Base-by-base conservation (phyloP, 2,888 invertebrate genomes). In the Eupithecia exiguata region DNA sequence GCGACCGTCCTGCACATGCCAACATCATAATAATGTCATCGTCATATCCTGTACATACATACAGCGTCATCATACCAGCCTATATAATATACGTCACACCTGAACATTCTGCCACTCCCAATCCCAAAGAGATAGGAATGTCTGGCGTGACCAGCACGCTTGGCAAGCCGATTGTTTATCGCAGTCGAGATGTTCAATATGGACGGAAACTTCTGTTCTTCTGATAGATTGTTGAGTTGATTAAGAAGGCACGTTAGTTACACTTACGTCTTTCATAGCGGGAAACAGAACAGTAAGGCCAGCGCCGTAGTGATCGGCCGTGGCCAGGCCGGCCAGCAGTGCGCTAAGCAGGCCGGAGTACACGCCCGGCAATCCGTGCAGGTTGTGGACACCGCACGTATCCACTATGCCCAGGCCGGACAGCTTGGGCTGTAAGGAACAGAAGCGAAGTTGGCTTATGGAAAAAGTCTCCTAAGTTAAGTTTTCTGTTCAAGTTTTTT, bases 321-420 rank as follows among this genome's bases (percentile, higher is more conserved):
- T 18, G 30, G 62, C 62, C 30, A 62, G 16, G 9, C 9, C 35
- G 9, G 62, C 62, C 35, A 62, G 35, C 62, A 62, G 62, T 7
- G 38, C 65, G 35, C 35, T 36, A 1, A 66, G 40, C 40, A 66
- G 66, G 21, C 97, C 99, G 0, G 98, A 98, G 68, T 98, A 91
- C 3, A 99, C 89, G 1, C 98, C 99, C 0, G 99, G 99, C 97
- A 99, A 97, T 0, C 99, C 99, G 87, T 99, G 99, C 21, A 99
- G 96, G 92, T 99, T 99, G 92, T 99, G 97, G 2, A 99, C 98
- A 9, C 99, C 99, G 86, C 99, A 99, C 0, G 98, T 98, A 89
- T 98, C 98, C 83, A 96, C 96, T 58, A 98, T 88, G 46, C 96
- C 95, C 0, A 96, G 79, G 58, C 95, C 94, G 38, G 94, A 91